Percentiles rank a stretch among this genome's conserved stretches.
Evolutionary conservation across 1,140 invertebrate species (phyloP).

Genomic region (Nephila pilipes): DNA sequence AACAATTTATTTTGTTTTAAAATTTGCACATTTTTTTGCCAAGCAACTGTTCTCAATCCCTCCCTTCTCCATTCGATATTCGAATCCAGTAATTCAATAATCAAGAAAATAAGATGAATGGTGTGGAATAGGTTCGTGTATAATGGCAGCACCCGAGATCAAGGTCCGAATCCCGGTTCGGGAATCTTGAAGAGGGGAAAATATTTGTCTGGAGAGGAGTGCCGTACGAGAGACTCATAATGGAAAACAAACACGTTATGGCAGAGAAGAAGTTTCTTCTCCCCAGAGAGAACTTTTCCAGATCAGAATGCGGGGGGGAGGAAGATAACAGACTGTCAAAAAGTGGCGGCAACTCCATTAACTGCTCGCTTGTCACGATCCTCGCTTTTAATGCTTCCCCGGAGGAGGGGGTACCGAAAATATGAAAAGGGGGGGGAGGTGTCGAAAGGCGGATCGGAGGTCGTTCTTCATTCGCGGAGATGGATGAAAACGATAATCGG

Average conservation of each 20-base stretch:
- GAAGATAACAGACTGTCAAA: conserved; percentile 5
- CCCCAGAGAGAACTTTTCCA: conserved; percentile 4
- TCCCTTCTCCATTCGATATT: too few species aligned
- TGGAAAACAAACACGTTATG: conserved; percentile 20
- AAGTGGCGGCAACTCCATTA: conserved; percentile 37
- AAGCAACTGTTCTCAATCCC: too few species aligned
- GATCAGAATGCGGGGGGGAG: not conserved
- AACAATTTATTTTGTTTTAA: too few species aligned
- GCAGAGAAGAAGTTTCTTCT: not conserved
- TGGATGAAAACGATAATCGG: conserved; percentile 29
- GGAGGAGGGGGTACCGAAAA: not conserved
- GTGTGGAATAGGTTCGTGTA: too few species aligned
- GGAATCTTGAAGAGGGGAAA: too few species aligned
- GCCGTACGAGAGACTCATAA: not conserved
- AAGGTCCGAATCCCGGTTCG: too few species aligned
- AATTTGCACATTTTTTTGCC: too few species aligned
- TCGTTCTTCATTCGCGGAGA: conserved; percentile 15
- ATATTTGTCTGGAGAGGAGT: not conserved
- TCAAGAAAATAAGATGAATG: too few species aligned
- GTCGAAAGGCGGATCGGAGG: not conserved
- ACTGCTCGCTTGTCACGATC: conserved; percentile 19
- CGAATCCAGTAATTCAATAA: too few species aligned
- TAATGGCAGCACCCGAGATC: too few species aligned
- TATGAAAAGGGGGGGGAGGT: not conserved
- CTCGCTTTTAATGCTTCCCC: not conserved